Base-by-base conservation (phyloP, 2,888 invertebrate genomes). In the Chrysotoxum bicinctum region DNA sequence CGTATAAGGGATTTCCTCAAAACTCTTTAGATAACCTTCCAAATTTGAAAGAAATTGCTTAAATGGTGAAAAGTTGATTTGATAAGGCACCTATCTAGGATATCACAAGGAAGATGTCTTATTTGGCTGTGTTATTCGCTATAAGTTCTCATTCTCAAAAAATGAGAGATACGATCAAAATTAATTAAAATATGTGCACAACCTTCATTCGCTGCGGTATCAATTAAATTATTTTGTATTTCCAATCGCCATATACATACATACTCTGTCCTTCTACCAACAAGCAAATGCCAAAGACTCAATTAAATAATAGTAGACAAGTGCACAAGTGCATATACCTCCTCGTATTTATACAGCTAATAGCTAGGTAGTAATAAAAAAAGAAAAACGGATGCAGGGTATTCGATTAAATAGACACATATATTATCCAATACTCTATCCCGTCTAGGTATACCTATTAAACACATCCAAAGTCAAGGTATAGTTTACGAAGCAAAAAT, bases 401-500 rank as follows among this genome's bases (percentile, higher is more conserved):
- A 56, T 58, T 14, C 56, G 14, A 58, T 58, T 14, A 58, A 35
- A 21, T 21, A 37, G 58, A 37, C 58, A 37, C 58, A 16, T 21
- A 37, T 58, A 37, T 58, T 58, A 35, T 58, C 35, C 35, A 58
- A 58, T 37, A 37, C 21, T 35, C 21, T 37, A 58, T 21, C 35
- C 35, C 35, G 21, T 37, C 58, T 21, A 37, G 23, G 23, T 21
- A 12, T 21, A 62, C 16, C n/a, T n/a, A n/a, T n/a, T n/a, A 64
- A 64, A 19, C 19, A 30, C 45, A 64, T 32, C 23, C 23, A 37
- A 37, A 12, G 21, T 19, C 7, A 45, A 19, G 19, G 8, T 21
- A 45, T 32, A 30, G 64, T 23, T 66, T 48, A 66, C 66, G 35
- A 50, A 50, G 66, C 35, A n/a, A 66, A 66, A 66, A 66, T 66